Percentiles rank a stretch among this genome's conserved stretches.
Conservation (phyloP, 2,797 vertebrate genomes). For the Takifugu rubripes region DNA sequence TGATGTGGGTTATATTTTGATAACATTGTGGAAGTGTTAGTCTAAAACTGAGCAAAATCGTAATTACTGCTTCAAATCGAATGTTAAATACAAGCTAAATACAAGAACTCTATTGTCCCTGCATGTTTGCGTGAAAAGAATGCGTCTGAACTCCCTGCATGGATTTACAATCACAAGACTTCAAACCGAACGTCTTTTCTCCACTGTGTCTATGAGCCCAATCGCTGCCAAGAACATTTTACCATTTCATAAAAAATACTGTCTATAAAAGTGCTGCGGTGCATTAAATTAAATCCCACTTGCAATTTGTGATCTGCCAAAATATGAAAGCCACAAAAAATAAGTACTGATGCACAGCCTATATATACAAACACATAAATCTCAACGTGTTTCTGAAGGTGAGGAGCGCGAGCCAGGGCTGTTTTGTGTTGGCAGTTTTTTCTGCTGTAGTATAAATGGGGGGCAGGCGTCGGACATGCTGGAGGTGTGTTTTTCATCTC, state of each 20-base stretch:
- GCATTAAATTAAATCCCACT: slow-evolving; percentile 19
- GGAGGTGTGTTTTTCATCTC: slow-evolving; percentile 25
- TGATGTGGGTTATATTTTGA: too few relatives aligned
- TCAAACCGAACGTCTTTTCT: slow-evolving; percentile 1
- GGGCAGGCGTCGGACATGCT: slow-evolving; percentile 21
- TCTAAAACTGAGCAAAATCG: too few relatives aligned
- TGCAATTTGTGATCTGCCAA: not conserved
- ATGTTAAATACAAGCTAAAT: too few relatives aligned
- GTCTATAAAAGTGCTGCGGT: not conserved
- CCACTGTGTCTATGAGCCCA: not conserved
- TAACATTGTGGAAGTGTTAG: too few relatives aligned
- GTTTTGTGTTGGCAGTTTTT: not conserved
- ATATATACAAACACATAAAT: slow-evolving; percentile 3
- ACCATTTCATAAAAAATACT: not conserved
- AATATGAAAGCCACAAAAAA: slow-evolving; percentile 7
- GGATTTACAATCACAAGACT: slow-evolving; percentile 1
- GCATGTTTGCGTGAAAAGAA: not conserved
- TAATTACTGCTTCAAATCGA: too few relatives aligned
- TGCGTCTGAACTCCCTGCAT: not conserved
- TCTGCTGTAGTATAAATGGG: slow-evolving; percentile 6
- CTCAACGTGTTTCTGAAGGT: not conserved
- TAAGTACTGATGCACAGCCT: not conserved
- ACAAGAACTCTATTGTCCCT: too few relatives aligned
- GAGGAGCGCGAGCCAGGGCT: slow-evolving; percentile 10
- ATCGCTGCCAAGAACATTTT: slow-evolving; percentile 1